A percentile compares a stretch with the other conserved stretches of the same genome.
Evolutionary conservation across 2,888 invertebrate species (phyloP).

Genomic region (Gryllus longicercus): DNA sequence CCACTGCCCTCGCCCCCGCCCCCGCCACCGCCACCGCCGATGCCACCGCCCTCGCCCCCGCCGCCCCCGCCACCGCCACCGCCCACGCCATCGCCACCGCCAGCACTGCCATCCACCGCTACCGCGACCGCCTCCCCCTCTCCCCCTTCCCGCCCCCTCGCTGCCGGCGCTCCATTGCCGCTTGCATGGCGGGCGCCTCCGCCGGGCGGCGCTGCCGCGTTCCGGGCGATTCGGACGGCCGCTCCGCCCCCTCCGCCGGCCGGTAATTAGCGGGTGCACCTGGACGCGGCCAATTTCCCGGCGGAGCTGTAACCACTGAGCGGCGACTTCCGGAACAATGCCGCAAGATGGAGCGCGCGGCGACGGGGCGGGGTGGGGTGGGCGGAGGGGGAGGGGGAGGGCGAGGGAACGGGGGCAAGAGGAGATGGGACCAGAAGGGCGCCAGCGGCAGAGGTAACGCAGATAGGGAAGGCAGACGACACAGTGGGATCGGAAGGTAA

Average conservation of each 20-base stretch:
- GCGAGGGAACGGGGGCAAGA: too few relatives aligned
- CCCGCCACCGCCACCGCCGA: too few relatives aligned
- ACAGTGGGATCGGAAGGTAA: too few relatives aligned
- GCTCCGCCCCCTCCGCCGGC: neutral
- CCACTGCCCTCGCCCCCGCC: too few relatives aligned
- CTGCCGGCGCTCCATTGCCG: neutral
- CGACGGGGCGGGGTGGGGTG: neutral
- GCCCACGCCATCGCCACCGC: too few relatives aligned
- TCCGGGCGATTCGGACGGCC: neutral
- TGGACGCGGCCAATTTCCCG: constrained; percentile 17
- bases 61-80: too few relatives aligned
- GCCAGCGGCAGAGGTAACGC: too few relatives aligned
- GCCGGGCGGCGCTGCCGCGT: neutral
- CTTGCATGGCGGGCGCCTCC: neutral
- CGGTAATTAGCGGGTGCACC: constrained; percentile 9
- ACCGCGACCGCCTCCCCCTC: neutral
- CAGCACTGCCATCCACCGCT: neutral
- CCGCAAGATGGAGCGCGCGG: constrained; percentile 6
- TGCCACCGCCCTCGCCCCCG: too few relatives aligned
- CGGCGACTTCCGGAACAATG: constrained; percentile 17
- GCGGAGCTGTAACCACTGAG: constrained; percentile 1
- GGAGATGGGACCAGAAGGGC: too few relatives aligned
- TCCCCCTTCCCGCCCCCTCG: neutral
- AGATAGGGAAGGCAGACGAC: too few relatives aligned
- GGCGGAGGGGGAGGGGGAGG: neutral